A percentile compares a stretch with the other conserved stretches of the same genome.
phyloP scores from a whole-genome alignment of 2,888 invertebrate genomes.

The Amphipoea oculea region DNA sequence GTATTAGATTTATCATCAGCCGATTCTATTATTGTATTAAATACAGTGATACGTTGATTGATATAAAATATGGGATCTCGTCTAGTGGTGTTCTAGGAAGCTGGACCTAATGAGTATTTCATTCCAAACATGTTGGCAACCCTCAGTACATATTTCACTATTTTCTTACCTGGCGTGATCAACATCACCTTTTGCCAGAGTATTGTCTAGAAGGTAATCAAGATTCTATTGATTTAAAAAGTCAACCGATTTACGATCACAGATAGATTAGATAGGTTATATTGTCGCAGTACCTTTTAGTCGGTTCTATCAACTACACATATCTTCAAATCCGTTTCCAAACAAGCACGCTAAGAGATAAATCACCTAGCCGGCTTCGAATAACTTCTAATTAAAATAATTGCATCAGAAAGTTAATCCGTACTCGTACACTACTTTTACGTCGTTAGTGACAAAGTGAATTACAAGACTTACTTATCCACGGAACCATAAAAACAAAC shows the following conservation, averaged over 20 bases:
- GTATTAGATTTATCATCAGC: conserved; percentile 8
- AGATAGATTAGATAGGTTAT: no score
- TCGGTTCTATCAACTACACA: neutral
- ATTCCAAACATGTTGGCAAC: conserved; percentile 31
- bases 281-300: conserved; percentile 6
- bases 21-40: neutral
- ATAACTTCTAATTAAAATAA: conserved; percentile 61
- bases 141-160: neutral
- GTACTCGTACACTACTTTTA: conserved; percentile 47
- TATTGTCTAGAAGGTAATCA: neutral
- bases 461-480: conserved; percentile 48
- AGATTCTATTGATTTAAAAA: conserved; percentile 1
- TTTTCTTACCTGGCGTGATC: conserved; percentile 19
- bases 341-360: conserved; percentile 42
- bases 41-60: conserved; percentile 26
- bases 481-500: conserved; percentile 63
- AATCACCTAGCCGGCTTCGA: conserved; percentile 23
- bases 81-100: conserved; percentile 9
- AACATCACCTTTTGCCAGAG: conserved; percentile 1
- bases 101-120: conserved; percentile 6
- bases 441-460: conserved; percentile 55
- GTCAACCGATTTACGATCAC: neutral
- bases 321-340: conserved; percentile 44
- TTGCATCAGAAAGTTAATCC: conserved; percentile 61
- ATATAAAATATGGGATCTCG: conserved; percentile 12